phyloP scores from a whole-genome alignment of 1,140 invertebrate species.

The Aculops lycopersici region DNA sequence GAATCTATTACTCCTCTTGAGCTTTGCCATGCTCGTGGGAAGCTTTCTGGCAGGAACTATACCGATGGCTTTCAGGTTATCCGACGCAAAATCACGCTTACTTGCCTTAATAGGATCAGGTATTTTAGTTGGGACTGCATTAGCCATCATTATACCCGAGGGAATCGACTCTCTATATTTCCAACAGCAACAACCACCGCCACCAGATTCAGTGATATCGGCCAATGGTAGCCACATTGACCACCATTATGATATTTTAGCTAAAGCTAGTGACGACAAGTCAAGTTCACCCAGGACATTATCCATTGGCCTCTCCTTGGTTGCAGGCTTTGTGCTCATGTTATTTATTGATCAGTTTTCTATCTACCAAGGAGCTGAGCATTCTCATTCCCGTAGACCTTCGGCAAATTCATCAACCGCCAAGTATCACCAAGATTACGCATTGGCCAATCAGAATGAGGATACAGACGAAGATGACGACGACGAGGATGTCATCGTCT shows the following conservation, averaged over 20 bases:
- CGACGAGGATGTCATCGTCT: background rate
- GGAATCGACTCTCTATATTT: slow-evolving; percentile 49
- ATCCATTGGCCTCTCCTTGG: slow-evolving; percentile 34
- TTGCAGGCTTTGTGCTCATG: slow-evolving; percentile 88
- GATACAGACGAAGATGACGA: background rate
- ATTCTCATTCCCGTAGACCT: background rate
- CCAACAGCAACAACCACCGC: slow-evolving; percentile 10
- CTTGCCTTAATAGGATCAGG: background rate
- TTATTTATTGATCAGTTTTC: slow-evolving; percentile 55
- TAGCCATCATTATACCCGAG: slow-evolving; percentile 94
- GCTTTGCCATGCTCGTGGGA: slow-evolving; percentile 66
- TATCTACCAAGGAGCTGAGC: slow-evolving; percentile 13
- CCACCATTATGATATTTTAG: background rate
- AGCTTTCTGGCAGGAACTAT: slow-evolving; percentile 73
- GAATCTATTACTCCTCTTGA: slow-evolving; percentile 13
- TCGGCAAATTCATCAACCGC: background rate
- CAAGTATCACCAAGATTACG: background rate
- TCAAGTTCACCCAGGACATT: slow-evolving; percentile 10
- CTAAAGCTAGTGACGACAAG: background rate
- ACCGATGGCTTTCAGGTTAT: slow-evolving; percentile 61
- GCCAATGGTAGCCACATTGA: background rate
- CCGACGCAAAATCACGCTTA: slow-evolving; percentile 35
- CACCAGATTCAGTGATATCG: slow-evolving; percentile 1
- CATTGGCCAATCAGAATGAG: background rate
- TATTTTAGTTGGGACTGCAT: slow-evolving; percentile 3